Percentiles rank a stretch among this genome's conserved stretches.
Conservation (phyloP, 2,797 vertebrate species). For the Intellagama lesueurii region DNA sequence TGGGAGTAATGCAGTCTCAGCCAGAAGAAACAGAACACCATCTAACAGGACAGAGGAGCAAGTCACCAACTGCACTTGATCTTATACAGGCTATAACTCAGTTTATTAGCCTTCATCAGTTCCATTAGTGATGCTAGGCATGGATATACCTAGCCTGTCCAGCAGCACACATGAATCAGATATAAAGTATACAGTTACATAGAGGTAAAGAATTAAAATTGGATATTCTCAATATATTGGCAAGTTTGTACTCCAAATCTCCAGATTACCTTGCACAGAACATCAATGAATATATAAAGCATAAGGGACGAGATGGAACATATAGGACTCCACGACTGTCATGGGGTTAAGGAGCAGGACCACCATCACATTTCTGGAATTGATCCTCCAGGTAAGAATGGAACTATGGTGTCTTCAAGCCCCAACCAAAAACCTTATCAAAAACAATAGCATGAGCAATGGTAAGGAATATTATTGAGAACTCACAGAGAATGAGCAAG, state of each 20-base stretch:
- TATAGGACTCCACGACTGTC: not conserved
- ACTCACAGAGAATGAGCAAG: not conserved
- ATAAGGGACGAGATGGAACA: not conserved
- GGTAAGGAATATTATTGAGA: not conserved
- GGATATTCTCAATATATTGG: not conserved
- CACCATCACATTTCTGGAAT: not conserved
- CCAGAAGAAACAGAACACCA: not conserved
- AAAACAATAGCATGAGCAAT: not conserved
- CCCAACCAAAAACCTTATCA: not conserved
- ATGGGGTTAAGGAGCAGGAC: not conserved
- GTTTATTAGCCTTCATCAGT: not conserved
- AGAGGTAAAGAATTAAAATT: not conserved
- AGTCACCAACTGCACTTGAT: not conserved
- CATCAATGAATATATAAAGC: no score
- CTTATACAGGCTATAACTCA: no score
- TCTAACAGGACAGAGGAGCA: not conserved
- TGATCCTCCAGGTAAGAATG: not conserved
- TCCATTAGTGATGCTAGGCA: not conserved
- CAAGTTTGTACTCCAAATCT: not conserved
- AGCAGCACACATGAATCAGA: not conserved
- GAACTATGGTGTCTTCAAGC: not conserved
- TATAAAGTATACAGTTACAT: not conserved
- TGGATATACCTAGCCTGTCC: no score
- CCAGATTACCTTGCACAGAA: no score
- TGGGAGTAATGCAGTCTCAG: not conserved